Conservation (phyloP, 2,113 vertebrate genomes). For the Cryptotis parvus region DNA sequence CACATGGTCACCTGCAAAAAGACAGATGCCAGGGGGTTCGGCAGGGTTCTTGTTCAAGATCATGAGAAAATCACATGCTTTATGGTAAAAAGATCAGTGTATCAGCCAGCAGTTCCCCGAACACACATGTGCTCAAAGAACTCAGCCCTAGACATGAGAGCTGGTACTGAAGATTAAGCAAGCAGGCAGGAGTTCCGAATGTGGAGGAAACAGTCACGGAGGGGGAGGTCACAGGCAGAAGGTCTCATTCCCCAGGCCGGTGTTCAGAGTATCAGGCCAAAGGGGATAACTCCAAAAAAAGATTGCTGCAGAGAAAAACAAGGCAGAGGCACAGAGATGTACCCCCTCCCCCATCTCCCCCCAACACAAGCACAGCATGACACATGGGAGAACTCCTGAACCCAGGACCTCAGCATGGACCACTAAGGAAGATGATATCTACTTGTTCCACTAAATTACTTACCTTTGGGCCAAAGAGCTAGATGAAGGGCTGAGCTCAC, state of each 20-base stretch:
- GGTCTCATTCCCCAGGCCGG: neutral
- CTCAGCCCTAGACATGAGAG: neutral
- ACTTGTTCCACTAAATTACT: neutral
- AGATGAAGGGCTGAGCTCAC: too few species aligned
- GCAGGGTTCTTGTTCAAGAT: slow-evolving; percentile 39
- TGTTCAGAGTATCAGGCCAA: neutral
- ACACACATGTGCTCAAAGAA: slow-evolving; percentile 22
- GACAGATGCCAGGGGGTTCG: neutral
- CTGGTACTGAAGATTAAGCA: neutral
- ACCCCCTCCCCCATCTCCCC: too few species aligned
- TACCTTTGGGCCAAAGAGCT: neutral
- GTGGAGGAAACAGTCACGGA: neutral
- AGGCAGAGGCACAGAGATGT: rapidly evolving
- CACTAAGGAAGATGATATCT: neutral
- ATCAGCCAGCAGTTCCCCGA: slow-evolving; percentile 11
- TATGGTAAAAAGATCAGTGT: slow-evolving; percentile 1
- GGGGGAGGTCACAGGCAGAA: slow-evolving; percentile 16
- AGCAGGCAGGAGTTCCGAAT: neutral
- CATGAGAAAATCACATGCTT: slow-evolving; percentile 64
- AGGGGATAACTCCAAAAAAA: neutral
- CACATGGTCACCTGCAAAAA: slow-evolving; percentile 32
- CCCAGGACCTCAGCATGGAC: neutral
- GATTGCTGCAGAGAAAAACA: slow-evolving; percentile 11
- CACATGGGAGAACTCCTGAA: too few species aligned
- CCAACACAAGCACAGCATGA: neutral